A percentile compares a stretch with the other conserved stretches of the same genome.
Conservation (phyloP, 2,888 invertebrate genomes). For the Acronicta leporina region DNA sequence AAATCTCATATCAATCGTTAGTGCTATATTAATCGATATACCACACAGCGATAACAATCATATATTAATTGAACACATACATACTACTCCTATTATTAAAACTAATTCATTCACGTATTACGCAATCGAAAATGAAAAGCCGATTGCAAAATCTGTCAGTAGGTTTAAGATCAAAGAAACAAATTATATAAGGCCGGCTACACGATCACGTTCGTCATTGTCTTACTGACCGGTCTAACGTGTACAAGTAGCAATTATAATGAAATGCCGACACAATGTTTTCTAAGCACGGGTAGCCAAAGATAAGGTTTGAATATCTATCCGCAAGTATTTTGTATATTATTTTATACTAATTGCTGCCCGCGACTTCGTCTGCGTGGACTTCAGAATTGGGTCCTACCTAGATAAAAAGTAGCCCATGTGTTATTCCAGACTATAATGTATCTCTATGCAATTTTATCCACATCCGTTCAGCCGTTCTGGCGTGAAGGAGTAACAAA, state of each 20-base stretch:
- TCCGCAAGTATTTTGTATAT: not conserved
- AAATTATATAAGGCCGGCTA: slow-evolving; percentile 69
- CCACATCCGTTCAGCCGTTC: too few species aligned
- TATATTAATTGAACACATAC: slow-evolving; percentile 42
- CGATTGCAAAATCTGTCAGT: slow-evolving; percentile 61
- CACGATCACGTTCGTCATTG: slow-evolving; percentile 63
- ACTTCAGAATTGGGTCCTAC: too few species aligned
- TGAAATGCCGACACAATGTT: slow-evolving; percentile 50
- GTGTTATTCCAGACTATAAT: too few species aligned
- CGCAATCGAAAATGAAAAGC: slow-evolving; percentile 53
- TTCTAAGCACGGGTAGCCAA: slow-evolving; percentile 28
- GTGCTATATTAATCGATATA: slow-evolving; percentile 29
- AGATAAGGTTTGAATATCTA: slow-evolving; percentile 21
- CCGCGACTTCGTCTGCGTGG: too few species aligned
- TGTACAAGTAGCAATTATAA: slow-evolving; percentile 57
- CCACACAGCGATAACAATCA: slow-evolving; percentile 20
- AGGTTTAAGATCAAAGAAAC: slow-evolving; percentile 59
- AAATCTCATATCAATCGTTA: slow-evolving; percentile 19
- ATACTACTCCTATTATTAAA: slow-evolving; percentile 37
- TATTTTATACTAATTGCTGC: too few species aligned
- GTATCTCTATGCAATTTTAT: too few species aligned
- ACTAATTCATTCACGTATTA: slow-evolving; percentile 36
- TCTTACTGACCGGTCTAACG: slow-evolving; percentile 65
- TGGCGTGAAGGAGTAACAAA: too few species aligned
- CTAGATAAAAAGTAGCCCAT: too few species aligned